A percentile compares a stretch with the other conserved stretches of the same genome.
phyloP scores from a whole-genome alignment of 2,888 invertebrate genomes.

The Monochamus alternatus region DNA sequence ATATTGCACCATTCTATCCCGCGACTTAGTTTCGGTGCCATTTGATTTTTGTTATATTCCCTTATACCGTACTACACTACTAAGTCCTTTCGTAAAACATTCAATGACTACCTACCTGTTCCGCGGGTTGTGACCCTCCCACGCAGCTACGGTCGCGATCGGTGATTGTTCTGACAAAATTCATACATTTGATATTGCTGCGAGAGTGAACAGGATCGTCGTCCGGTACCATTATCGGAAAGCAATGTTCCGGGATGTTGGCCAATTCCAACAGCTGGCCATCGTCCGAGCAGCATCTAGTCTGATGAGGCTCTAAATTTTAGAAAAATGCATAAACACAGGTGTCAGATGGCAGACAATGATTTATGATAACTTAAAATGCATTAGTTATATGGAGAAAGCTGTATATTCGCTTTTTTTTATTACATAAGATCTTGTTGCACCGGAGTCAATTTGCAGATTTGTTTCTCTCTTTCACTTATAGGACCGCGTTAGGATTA shows the following conservation, averaged over 20 bases:
- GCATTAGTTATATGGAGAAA: too few species aligned
- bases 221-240: constrained; percentile 73
- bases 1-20: too few species aligned
- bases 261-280: constrained; percentile 73
- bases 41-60: too few species aligned
- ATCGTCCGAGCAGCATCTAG: constrained; percentile 77
- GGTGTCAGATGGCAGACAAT: background rate
- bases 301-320: constrained; percentile 73
- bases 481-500: too few species aligned
- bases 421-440: too few species aligned
- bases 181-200: constrained; percentile 78
- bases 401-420: too few species aligned
- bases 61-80: too few species aligned
- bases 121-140: constrained; percentile 77
- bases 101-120: constrained; percentile 83
- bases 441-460: too few species aligned
- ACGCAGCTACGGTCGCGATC: constrained; percentile 80
- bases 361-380: too few species aligned
- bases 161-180: constrained; percentile 81
- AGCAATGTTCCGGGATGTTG: constrained; percentile 71
- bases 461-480: too few species aligned
- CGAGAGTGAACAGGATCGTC: constrained; percentile 74
- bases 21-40: too few species aligned
- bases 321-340: constrained; percentile 41
- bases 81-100: too few species aligned